Evolutionary conservation across 1,140 invertebrate genomes (phyloP).

Genomic region (Drosophila serrata): DNA sequence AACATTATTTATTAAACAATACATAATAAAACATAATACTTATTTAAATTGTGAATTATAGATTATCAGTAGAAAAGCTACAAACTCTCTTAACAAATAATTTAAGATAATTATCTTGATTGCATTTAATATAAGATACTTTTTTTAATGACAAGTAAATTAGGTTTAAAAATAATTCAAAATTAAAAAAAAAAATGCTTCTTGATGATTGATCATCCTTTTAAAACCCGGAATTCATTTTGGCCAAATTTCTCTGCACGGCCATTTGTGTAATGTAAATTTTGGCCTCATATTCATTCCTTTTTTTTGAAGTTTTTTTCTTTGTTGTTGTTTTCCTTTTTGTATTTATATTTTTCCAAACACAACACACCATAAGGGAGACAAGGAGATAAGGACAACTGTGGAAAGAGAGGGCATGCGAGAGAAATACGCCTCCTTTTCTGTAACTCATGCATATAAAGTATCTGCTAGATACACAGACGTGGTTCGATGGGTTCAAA

Average conservation of each 20-base stretch:
- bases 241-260: neutral
- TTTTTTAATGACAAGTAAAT: neutral
- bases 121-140: too few species aligned
- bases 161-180: neutral
- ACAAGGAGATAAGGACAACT: neutral
- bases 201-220: neutral
- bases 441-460: constrained; percentile 58
- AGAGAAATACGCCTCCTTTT: constrained; percentile 48
- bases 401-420: constrained; percentile 6
- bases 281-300: constrained; percentile 3
- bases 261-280: constrained; percentile 41
- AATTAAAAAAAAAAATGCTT: neutral
- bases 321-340: neutral
- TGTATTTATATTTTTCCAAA: constrained; percentile 37
- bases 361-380: constrained; percentile 22
- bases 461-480: constrained; percentile 56
- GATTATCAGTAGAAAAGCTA: neutral
- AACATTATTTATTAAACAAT: neutral
- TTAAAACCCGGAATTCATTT: neutral
- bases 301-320: neutral
- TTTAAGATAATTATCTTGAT: too few species aligned
- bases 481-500: constrained; percentile 41
- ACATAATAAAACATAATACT: neutral
- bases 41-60: neutral
- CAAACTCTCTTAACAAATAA: too few species aligned